Conservation (phyloP, 2,113 vertebrate genomes). For the Phrynosoma platyrhinos region DNA sequence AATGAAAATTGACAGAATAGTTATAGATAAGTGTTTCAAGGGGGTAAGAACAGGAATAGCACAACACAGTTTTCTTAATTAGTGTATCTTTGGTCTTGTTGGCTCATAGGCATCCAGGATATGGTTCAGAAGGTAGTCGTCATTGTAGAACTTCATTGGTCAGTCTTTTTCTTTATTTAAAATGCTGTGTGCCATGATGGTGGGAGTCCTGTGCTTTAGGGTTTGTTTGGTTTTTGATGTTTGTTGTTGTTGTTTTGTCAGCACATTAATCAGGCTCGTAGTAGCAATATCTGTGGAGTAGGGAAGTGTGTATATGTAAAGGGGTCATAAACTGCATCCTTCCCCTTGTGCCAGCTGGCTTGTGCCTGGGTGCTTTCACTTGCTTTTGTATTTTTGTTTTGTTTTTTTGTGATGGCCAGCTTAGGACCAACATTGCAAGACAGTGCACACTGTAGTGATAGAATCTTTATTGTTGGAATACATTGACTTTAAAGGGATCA, state of each 20-base stretch:
- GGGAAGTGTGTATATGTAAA: background rate
- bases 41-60: background rate
- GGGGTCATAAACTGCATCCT: conserved; percentile 41
- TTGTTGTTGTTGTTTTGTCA: no score
- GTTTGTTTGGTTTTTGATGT: background rate
- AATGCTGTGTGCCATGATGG: accelerated
- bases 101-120: background rate
- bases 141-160: background rate
- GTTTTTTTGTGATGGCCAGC: background rate
- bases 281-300: accelerated
- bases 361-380: background rate
- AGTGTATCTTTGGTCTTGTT: background rate
- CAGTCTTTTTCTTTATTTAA: background rate
- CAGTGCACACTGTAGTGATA: background rate
- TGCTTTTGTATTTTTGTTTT: background rate
- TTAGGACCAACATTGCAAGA: background rate
- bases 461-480: background rate
- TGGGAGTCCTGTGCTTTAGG: background rate
- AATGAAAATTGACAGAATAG: background rate
- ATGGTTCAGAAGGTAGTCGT: background rate
- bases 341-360: conserved; percentile 26
- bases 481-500: background rate
- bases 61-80: background rate
- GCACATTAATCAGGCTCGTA: no score
- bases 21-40: background rate